phyloP scores from a whole-genome alignment of 2,797 vertebrate genomes.

The Botia kubotai region DNA sequence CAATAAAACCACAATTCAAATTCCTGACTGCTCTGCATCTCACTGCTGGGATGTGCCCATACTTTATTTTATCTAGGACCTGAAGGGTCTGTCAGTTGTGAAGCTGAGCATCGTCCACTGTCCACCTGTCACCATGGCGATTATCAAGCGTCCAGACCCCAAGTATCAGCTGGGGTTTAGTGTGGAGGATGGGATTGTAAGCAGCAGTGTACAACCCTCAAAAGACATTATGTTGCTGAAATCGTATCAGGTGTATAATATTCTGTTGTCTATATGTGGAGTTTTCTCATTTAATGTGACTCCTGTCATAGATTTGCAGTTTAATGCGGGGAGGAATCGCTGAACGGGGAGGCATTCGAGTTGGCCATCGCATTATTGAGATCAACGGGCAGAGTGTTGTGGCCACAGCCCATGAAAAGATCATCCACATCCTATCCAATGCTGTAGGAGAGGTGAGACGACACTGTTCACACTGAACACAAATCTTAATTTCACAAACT shows the following conservation, averaged over 20 bases:
- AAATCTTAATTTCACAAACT: not conserved
- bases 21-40: not conserved
- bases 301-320: slow-evolving; percentile 89
- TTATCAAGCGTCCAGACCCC: slow-evolving; percentile 88
- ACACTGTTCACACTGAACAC: not conserved
- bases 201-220: slow-evolving; percentile 57
- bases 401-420: slow-evolving; percentile 89
- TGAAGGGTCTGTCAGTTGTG: slow-evolving; percentile 86
- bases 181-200: slow-evolving; percentile 93
- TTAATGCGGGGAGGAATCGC: slow-evolving; percentile 95
- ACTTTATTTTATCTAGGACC: slow-evolving; percentile 78
- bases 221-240: not conserved
- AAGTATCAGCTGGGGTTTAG: slow-evolving; percentile 95
- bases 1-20: not conserved
- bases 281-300: not conserved
- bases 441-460: slow-evolving; percentile 87
- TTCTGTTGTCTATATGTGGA: not conserved
- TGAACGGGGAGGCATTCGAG: slow-evolving; percentile 90
- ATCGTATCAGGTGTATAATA: not conserved
- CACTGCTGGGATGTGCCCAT: not conserved
- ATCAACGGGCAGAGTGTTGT: slow-evolving; percentile 97
- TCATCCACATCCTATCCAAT: slow-evolving; percentile 89
- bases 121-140: slow-evolving; percentile 92
- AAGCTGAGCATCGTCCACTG: slow-evolving; percentile 92
- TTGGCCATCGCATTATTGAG: slow-evolving; percentile 97